Percentiles rank a stretch among this genome's conserved stretches.
phyloP scores from a whole-genome alignment of 2,797 vertebrate genomes.

The Typhlichthys subterraneus region DNA sequence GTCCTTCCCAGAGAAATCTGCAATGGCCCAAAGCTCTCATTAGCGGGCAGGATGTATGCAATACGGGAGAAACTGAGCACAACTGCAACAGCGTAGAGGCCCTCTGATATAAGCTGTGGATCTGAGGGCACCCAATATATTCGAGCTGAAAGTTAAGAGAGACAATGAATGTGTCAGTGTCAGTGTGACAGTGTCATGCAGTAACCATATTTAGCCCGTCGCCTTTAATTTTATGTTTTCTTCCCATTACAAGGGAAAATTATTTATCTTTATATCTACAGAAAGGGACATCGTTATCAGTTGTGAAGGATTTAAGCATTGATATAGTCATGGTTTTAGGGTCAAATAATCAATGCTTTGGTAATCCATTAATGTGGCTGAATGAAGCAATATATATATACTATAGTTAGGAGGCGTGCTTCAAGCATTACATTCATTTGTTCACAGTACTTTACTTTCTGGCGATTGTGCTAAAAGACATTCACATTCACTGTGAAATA shows the following conservation, averaged over 20 bases:
- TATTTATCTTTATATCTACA: no score
- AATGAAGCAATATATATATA: no score
- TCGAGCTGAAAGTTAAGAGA: constrained; percentile 80
- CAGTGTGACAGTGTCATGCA: neutral
- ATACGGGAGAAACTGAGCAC: constrained; percentile 96
- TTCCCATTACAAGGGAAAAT: neutral
- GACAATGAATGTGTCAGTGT: neutral
- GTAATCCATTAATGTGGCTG: no score
- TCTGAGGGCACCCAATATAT: constrained; percentile 93
- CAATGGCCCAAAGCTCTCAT: constrained; percentile 95
- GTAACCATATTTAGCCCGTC: neutral
- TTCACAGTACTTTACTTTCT: no score
- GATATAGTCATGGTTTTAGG: no score
- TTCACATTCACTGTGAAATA: no score
- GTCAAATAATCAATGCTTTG: neutral
- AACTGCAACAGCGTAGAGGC: constrained; percentile 93
- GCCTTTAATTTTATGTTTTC: neutral
- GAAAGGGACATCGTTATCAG: no score
- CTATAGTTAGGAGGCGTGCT: no score
- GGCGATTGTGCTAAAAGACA: no score
- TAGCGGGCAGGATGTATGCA: constrained; percentile 95
- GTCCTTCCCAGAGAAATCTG: constrained; percentile 96
- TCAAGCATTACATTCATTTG: no score
- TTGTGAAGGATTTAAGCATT: no score
- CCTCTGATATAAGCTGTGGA: constrained; percentile 96